Evolutionary conservation across 2,888 invertebrate species (phyloP), one percentile per base, ranked within the genome.

Genomic region (Drosophila prostipennis): DNA sequence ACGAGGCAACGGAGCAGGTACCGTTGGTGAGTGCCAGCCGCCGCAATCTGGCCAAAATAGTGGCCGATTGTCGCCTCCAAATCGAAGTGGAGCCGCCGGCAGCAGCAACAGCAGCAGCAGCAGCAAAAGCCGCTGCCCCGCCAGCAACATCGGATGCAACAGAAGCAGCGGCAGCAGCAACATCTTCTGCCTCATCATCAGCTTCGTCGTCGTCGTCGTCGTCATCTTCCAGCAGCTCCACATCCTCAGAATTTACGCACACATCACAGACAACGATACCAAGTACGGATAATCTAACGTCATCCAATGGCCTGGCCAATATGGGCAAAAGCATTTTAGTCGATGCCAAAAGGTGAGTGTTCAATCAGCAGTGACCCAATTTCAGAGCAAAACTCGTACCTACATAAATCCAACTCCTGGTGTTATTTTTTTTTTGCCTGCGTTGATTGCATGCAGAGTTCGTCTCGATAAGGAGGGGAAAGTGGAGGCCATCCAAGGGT

Each of bases 251-350:
- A 63, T 83, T 83, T 72, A 81, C 84, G 81, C 80, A 81, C 72
- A 87, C 87, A 76, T 81, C 81, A 78, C 87, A 81, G 67, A 86
- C 81, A 32, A 87, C 82, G 68, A 87, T 87, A 71, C 87, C 85
- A 76, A 81, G 87, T 83, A 75, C 89, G 77, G 83, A 79, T 79
- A 83, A 89, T 79, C 81, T 86, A 79, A 76, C 79, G 65, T 74
- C 78, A 56, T 74, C 73, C 54, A 69, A 72, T 72, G 73, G 72
- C n/a, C 13, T 71, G 45, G 76, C 82, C 76, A 87, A 88, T 72
- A 85, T 90, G 89, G 85, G 77, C 85, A 90, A 91, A 88, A 89
- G 85, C 79, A 87, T 89, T 74, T 80, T 90, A 78, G 80, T 80
- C 72, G 85, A 89, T 79, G 87, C 79, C 78, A 85, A 88, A 89